A percentile compares a stretch with the other conserved stretches of the same genome.
These are phyloP conservation scores for Hassar affinis DNA, from an alignment of 2,113 vertebrate genomes.

Conservation along the genomic window DNA sequence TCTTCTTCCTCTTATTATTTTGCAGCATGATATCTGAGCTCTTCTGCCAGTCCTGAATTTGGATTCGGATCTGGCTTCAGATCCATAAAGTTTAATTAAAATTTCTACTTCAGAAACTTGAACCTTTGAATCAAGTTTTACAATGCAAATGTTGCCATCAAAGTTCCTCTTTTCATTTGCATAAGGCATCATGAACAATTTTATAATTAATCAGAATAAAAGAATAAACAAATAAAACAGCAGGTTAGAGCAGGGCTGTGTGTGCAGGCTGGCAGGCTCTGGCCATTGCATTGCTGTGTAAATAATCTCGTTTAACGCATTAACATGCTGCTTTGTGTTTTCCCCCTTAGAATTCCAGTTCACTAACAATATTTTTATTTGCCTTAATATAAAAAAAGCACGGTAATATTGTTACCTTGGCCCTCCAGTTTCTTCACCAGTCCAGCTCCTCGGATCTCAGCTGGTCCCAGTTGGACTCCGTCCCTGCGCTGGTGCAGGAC, in stretches of 20 bases:
- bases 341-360: no score
- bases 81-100: no score
- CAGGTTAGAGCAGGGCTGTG: no score
- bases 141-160: not conserved
- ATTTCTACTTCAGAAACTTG: no score
- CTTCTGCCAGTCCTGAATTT: not conserved
- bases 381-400: not conserved
- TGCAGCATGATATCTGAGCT: not conserved
- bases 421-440: slow-evolving; percentile 61
- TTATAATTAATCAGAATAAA: not conserved
- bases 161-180: not conserved
- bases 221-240: not conserved
- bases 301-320: not conserved
- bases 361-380: no score
- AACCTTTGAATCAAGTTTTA: not conserved
- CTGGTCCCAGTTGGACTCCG: slow-evolving; percentile 69
- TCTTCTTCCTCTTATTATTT: no score
- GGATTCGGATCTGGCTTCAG: no score
- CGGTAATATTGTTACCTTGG: slow-evolving; percentile 55
- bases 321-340: no score
- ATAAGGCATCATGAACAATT: not conserved
- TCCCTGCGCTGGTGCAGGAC: slow-evolving; percentile 56
- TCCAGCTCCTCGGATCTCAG: slow-evolving; percentile 65
- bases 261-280: no score
- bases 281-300: no score